Conservation (phyloP, 2,888 invertebrate species). For the Epirrita christyi region DNA sequence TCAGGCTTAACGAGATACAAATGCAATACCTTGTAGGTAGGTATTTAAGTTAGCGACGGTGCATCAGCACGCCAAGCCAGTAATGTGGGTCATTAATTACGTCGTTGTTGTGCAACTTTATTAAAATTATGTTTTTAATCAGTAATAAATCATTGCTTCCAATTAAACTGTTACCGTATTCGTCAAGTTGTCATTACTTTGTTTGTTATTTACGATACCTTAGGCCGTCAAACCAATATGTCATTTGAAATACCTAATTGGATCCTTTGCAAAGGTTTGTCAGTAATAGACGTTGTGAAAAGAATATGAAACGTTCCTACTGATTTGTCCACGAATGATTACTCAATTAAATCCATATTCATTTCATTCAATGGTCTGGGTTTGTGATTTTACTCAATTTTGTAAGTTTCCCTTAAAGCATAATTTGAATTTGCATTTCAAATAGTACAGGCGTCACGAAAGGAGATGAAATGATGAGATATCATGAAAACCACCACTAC, state of each 20-base stretch:
- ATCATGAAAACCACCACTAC: too few species aligned
- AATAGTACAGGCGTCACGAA: too few species aligned
- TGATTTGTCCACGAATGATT: slow-evolving; percentile 11
- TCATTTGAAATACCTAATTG: slow-evolving; percentile 38
- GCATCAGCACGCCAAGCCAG: slow-evolving; percentile 35
- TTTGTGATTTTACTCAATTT: too few species aligned
- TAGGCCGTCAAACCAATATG: slow-evolving; percentile 36
- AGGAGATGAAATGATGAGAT: too few species aligned
- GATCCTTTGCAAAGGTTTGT: slow-evolving; percentile 27
- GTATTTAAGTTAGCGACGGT: slow-evolving; percentile 27
- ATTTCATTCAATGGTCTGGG: not conserved
- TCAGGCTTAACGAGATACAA: slow-evolving; percentile 31
- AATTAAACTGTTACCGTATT: slow-evolving; percentile 33
- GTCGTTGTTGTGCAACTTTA: slow-evolving; percentile 29
- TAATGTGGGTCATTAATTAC: slow-evolving; percentile 37
- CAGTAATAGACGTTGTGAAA: slow-evolving; percentile 17
- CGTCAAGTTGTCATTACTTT: slow-evolving; percentile 30
- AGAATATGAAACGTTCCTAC: slow-evolving; percentile 14
- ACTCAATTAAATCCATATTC: slow-evolving; percentile 6
- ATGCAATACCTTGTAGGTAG: slow-evolving; percentile 32
- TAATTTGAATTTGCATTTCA: too few species aligned
- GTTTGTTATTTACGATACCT: slow-evolving; percentile 28
- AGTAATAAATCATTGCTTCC: slow-evolving; percentile 28
- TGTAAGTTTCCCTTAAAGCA: too few species aligned
- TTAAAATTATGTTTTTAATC: slow-evolving; percentile 32